These are phyloP conservation scores for Melanostigma gelatinosum DNA, from an alignment of 2,113 vertebrate species.

Conservation along the genomic window DNA sequence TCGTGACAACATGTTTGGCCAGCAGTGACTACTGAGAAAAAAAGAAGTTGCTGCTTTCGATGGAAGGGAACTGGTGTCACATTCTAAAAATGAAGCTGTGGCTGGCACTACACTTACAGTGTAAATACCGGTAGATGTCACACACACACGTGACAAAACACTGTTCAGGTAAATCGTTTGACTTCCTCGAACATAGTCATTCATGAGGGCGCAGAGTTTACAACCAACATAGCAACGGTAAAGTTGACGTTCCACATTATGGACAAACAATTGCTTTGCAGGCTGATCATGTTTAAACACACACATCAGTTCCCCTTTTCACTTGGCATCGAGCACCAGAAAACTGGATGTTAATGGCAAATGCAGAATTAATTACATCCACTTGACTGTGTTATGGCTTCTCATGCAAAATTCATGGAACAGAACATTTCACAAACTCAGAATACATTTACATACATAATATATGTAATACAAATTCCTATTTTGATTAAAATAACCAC, in stretches of 20 bases:
- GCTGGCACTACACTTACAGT: not conserved
- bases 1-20: slow-evolving; percentile 45
- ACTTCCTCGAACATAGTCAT: slow-evolving; percentile 55
- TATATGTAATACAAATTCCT: not conserved
- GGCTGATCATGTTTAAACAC: slow-evolving; percentile 32
- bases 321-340: not conserved
- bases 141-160: slow-evolving; percentile 22
- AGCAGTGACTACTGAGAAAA: slow-evolving; percentile 26
- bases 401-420: not conserved
- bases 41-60: slow-evolving; percentile 62
- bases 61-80: slow-evolving; percentile 59
- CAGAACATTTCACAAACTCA: not conserved
- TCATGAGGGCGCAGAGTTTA: not conserved
- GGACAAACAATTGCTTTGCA: slow-evolving; percentile 22
- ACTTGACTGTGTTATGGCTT: no score
- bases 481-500: not conserved
- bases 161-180: not conserved
- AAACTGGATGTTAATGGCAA: not conserved
- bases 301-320: slow-evolving; percentile 41
- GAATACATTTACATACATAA: not conserved
- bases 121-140: slow-evolving; percentile 29
- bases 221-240: slow-evolving; percentile 2
- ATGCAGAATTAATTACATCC: not conserved
- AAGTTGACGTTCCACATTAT: slow-evolving; percentile 64
- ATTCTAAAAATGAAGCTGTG: slow-evolving; percentile 52